These are phyloP conservation scores for Erinaceus europaeus DNA, from an alignment of 2,113 vertebrate genomes.

Conservation along the genomic window DNA sequence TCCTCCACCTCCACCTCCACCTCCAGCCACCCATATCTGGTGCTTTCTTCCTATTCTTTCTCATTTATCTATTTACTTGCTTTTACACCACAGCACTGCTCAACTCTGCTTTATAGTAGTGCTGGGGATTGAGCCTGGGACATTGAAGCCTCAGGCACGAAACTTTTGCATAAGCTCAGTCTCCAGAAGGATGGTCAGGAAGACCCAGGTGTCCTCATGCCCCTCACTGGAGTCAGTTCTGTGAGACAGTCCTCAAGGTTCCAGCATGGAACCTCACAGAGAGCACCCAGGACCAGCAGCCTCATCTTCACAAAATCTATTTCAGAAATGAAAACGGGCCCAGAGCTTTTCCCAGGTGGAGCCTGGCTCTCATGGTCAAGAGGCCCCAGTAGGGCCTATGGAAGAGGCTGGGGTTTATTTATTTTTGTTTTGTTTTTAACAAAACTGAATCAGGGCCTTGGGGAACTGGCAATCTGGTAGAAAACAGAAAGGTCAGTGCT, in stretches of 20 bases:
- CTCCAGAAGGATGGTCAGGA: not conserved
- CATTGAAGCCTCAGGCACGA: too few relatives aligned
- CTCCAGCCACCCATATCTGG: not conserved
- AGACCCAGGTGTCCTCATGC: not conserved
- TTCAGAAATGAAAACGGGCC: not conserved
- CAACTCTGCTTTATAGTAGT: too few relatives aligned
- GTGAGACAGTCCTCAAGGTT: too few relatives aligned
- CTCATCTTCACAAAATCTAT: not conserved
- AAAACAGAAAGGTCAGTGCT: conserved; percentile 63
- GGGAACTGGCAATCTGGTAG: conserved; percentile 54
- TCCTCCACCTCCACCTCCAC: not conserved
- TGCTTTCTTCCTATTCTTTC: too few relatives aligned
- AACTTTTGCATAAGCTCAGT: not conserved
- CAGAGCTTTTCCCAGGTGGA: not conserved
- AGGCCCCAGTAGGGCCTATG: not conserved
- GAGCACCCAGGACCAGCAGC: not conserved
- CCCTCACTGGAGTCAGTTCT: not conserved
- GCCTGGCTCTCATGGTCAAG: not conserved
- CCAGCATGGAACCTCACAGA: not conserved
- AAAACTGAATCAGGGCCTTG: conserved; percentile 54
- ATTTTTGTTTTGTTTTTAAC: conserved; percentile 63
- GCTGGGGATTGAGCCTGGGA: too few relatives aligned
- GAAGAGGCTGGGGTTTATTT: conserved; percentile 35
- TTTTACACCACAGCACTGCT: too few relatives aligned
- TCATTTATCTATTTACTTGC: too few relatives aligned